A percentile compares a stretch with the other conserved stretches of the same genome.
Evolutionary conservation across 2,797 vertebrate species (phyloP).

Genomic region (Characodon lateralis): DNA sequence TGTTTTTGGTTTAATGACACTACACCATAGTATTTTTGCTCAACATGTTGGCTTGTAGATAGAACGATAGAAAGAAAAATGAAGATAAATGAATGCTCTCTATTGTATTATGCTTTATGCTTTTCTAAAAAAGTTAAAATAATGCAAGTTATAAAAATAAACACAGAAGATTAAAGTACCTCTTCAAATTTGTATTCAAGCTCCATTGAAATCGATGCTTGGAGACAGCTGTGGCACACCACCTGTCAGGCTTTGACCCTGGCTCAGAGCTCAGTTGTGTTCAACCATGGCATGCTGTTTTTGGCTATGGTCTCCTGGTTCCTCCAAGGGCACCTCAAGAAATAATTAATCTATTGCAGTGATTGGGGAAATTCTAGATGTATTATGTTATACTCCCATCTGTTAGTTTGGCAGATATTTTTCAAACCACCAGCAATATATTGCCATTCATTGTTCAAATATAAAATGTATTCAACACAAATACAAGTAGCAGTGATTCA

Average conservation of each 20-base stretch:
- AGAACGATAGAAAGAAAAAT: not conserved
- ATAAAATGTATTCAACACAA: constrained; percentile 24
- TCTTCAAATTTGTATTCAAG: constrained; percentile 34
- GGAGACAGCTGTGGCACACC: constrained; percentile 55
- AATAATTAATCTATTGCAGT: constrained; percentile 39
- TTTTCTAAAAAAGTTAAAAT: not conserved
- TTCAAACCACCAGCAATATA: constrained; percentile 3
- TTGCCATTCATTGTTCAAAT: constrained; percentile 36
- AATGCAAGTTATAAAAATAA: constrained; percentile 16
- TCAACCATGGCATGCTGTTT: constrained; percentile 33
- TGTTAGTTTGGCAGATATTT: constrained; percentile 38
- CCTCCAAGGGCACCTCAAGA: constrained; percentile 45
- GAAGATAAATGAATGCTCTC: not conserved
- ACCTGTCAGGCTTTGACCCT: constrained; percentile 59
- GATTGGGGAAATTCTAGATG: constrained; percentile 29
- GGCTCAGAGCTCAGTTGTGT: constrained; percentile 53
- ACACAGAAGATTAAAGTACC: constrained; percentile 26
- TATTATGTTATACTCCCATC: constrained; percentile 26
- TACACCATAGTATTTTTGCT: not conserved
- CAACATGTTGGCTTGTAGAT: not conserved
- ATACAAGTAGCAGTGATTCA: constrained; percentile 10
- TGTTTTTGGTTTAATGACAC: not conserved
- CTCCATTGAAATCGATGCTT: constrained; percentile 45
- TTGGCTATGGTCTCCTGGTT: constrained; percentile 36
- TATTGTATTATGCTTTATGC: not conserved